Conservation (phyloP, 2,113 vertebrate species). For the Heptranchias perlo region DNA sequence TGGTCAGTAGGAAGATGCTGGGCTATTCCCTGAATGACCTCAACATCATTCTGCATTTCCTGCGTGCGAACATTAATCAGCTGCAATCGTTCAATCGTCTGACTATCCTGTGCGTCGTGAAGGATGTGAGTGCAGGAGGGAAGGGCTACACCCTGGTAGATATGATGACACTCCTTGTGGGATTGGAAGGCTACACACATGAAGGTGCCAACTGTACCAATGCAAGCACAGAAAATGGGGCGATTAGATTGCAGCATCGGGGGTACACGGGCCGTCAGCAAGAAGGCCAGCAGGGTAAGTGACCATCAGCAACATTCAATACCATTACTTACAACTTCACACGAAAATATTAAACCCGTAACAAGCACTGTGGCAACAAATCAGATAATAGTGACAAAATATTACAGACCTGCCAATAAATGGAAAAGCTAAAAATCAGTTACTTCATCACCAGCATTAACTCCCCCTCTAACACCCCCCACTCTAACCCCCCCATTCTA, state of each 20-base stretch:
- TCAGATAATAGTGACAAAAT: background rate
- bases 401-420: background rate
- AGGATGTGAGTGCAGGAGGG: slow-evolving; percentile 59
- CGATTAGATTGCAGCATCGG: background rate
- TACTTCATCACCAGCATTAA: background rate
- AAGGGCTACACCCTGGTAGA: slow-evolving; percentile 76
- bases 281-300: slow-evolving; percentile 1
- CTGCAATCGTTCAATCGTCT: slow-evolving; percentile 82
- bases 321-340: background rate
- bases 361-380: background rate
- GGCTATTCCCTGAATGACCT: slow-evolving; percentile 89
- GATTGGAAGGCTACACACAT: background rate
- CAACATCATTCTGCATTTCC: slow-evolving; percentile 84
- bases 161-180: slow-evolving; percentile 83
- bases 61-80: slow-evolving; percentile 76
- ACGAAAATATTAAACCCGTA: background rate
- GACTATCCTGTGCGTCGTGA: slow-evolving; percentile 70
- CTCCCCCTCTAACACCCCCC: too few relatives aligned
- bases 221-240: background rate
- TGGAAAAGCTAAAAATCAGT: too few relatives aligned
- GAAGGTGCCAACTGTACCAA: background rate
- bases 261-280: background rate
- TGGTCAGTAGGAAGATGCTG: slow-evolving; percentile 75
- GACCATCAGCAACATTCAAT: background rate
- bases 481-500: too few relatives aligned